These are phyloP conservation scores for Doryteuthis pealeii DNA, from an alignment of 1,140 invertebrate genomes.

Conservation along the genomic window DNA sequence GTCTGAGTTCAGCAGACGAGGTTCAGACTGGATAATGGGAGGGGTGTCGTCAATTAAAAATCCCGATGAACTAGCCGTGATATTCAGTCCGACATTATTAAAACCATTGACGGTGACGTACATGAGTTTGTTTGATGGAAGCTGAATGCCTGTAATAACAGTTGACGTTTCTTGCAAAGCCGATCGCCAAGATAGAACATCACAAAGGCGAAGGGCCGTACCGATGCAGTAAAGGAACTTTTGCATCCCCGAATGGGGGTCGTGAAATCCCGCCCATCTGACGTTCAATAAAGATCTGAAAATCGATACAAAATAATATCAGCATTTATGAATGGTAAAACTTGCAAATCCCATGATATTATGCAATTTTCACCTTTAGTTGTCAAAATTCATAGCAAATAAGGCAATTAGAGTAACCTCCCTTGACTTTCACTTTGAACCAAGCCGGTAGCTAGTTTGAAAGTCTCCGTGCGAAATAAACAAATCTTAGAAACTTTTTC, in stretches of 20 bases:
- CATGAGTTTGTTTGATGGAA: constrained; percentile 21
- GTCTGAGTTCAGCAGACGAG: constrained; percentile 11
- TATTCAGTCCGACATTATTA: constrained; percentile 30
- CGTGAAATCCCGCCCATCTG: constrained; percentile 34
- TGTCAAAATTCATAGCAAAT: too few species aligned
- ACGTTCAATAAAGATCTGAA: constrained; percentile 26
- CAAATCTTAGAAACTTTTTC: too few species aligned
- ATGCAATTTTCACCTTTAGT: too few species aligned
- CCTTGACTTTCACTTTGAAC: too few species aligned
- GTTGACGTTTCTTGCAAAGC: constrained; percentile 18
- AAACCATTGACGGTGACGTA: constrained; percentile 31
- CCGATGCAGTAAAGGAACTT: constrained; percentile 36
- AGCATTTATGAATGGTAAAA: not conserved
- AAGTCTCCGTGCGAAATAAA: too few species aligned
- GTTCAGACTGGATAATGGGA: constrained; percentile 16
- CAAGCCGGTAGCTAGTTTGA: too few species aligned
- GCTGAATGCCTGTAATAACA: constrained; percentile 17
- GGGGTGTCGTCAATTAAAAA: constrained; percentile 32
- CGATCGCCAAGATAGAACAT: constrained; percentile 20
- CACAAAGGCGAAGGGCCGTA: constrained; percentile 16
- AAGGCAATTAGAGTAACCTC: too few species aligned
- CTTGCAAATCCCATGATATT: too few species aligned
- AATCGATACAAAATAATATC: too few species aligned
- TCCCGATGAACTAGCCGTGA: constrained; percentile 22
- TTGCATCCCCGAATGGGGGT: constrained; percentile 36